Evolutionary conservation across 2,113 vertebrate genomes (phyloP), one percentile per base, ranked within the genome.

Genomic region (Bubo scandiacus): DNA sequence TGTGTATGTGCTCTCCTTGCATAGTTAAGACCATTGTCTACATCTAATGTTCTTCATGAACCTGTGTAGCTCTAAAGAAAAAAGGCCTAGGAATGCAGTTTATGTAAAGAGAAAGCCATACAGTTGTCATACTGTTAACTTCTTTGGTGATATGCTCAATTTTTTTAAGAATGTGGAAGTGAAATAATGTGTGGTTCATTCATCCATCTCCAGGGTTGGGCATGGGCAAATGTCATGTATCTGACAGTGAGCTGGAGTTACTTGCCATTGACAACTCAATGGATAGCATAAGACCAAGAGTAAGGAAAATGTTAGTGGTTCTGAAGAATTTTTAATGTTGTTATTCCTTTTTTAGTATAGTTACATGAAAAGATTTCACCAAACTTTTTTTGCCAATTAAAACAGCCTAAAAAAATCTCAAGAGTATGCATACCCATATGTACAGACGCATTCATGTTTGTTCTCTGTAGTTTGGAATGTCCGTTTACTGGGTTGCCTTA

Each of bases 181-280:
- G 88, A 92, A 96, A 90, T 93, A 85, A 85, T 85, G 82, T 88
- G 19, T 63, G 43, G 87, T 94, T 95, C 93, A 81, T 85, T 92
- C 86, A 86, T 94, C 84, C 32, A 36, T 93, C 92, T 97, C 13
- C 0, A 43, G 68, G 58, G 49, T 96, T 96, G 81, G 83, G 57
- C 85, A 90, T 58, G 86, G 88, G 86, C 90, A 91, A 92, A 93
- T 95, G 86, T 96, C 67, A 89, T 85, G 58, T 93, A 49, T 92
- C 93, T 96, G 95, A 89, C 61, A 92, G 92, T 11, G 42, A 87
- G 93, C 92, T 93, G 74, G 94, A 94, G 92, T 95, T 94, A 93
- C 79, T 86, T 73, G 23, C 95, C 79, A 70, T 91, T 94, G 77
- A 84, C 90, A 86, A 52, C 74, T 95, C 91, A 91, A 6, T 32